These are phyloP conservation scores for Oryzias woworae DNA, from an alignment of 2,113 vertebrate genomes.

Conservation along the genomic window DNA sequence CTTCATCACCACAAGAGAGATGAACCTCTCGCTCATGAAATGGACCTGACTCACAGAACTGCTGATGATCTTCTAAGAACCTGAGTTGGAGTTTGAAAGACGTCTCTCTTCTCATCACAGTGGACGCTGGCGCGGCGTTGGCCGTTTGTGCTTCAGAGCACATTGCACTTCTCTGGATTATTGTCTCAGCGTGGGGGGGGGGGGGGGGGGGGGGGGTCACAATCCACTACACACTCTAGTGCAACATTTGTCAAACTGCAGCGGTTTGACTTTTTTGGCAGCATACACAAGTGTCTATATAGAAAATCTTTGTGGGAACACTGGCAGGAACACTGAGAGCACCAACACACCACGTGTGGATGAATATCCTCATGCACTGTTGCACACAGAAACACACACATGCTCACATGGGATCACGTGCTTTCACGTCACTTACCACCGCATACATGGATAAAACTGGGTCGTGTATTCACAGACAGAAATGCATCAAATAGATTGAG, in stretches of 20 bases:
- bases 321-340: not conserved
- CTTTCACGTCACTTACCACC: constrained; percentile 30
- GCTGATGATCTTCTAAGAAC: constrained; percentile 44
- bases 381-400: constrained; percentile 48
- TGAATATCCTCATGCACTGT: constrained; percentile 48
- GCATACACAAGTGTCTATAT: constrained; percentile 38
- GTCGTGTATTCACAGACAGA: constrained; percentile 37
- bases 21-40: too few relatives aligned
- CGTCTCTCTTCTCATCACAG: constrained; percentile 52
- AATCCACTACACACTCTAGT: constrained; percentile 28
- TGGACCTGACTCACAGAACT: not conserved
- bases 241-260: constrained; percentile 46
- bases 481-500: constrained; percentile 5
- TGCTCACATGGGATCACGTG: constrained; percentile 35
- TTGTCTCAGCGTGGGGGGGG: constrained; percentile 18
- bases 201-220: constrained; percentile 11
- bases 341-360: constrained; percentile 39
- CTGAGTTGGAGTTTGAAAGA: constrained; percentile 56
- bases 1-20: too few relatives aligned
- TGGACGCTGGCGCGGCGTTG: constrained; percentile 44
- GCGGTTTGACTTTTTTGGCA: constrained; percentile 41
- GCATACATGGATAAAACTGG: not conserved
- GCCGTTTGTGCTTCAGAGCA: constrained; percentile 46
- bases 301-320: constrained; percentile 16
- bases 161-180: constrained; percentile 19